Percentiles rank a stretch among this genome's conserved stretches.
Conservation (phyloP, 2,113 vertebrate genomes). For the Microcebus lehilahytsara region DNA sequence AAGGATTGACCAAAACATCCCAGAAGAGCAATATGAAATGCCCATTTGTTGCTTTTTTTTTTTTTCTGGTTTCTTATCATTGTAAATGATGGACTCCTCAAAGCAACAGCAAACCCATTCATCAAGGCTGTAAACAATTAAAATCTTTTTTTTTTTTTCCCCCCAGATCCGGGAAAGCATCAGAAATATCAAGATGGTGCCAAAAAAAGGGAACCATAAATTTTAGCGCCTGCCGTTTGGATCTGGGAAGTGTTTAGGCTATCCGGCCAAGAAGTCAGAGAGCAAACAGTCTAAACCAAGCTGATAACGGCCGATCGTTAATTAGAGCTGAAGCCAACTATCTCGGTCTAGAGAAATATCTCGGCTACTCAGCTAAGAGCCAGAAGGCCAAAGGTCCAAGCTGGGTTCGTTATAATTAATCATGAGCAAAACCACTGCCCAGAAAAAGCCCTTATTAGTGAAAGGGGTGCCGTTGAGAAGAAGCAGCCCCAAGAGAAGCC, state of each 20-base stretch:
- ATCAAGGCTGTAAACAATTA: constrained; percentile 81
- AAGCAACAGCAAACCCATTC: constrained; percentile 76
- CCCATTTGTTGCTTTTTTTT: background rate
- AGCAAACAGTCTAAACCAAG: constrained; percentile 79
- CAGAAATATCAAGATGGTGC: constrained; percentile 77
- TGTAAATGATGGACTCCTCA: constrained; percentile 70
- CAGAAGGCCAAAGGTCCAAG: constrained; percentile 77
- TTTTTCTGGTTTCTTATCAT: constrained; percentile 64
- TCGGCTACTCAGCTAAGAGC: constrained; percentile 77
- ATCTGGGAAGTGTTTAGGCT: constrained; percentile 84
- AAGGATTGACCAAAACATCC: constrained; percentile 33
- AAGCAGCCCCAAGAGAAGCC: constrained; percentile 59
- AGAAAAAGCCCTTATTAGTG: constrained; percentile 57
- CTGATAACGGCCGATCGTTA: constrained; percentile 83
- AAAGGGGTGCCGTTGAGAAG: constrained; percentile 69
- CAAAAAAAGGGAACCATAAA: constrained; percentile 81
- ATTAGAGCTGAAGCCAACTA: constrained; percentile 84
- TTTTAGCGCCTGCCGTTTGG: constrained; percentile 73
- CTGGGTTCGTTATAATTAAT: constrained; percentile 80
- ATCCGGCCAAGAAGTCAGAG: constrained; percentile 76
- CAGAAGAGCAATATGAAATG: constrained; percentile 72
- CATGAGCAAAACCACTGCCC: constrained; percentile 64
- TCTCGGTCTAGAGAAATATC: constrained; percentile 78
- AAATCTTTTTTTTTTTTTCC: constrained; percentile 67
- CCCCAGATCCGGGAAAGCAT: constrained; percentile 78